Conservation (phyloP, 1,140 invertebrate genomes). For the Drosophila tropicalis region DNA sequence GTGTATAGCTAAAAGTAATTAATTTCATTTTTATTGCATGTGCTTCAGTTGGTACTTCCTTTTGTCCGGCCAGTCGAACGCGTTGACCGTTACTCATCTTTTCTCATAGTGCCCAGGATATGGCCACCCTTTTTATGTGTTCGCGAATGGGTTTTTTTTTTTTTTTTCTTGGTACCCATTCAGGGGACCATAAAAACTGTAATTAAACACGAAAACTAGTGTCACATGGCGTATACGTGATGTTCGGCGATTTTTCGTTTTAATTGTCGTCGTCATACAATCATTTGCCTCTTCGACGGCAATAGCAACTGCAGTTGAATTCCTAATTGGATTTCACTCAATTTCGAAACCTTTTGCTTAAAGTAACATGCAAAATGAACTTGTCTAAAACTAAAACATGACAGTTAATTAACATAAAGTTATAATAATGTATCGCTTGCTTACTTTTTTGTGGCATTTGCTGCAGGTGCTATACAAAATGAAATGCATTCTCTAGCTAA, state of each 20-base stretch:
- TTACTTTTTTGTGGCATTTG: conserved; percentile 13
- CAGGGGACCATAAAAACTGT: conserved; percentile 59
- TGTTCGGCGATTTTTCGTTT: conserved; percentile 48
- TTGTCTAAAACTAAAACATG: conserved; percentile 45
- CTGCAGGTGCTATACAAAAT: conserved; percentile 17
- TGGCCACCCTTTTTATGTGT: conserved; percentile 32
- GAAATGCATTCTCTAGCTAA: background rate
- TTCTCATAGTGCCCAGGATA: background rate
- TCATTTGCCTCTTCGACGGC: conserved; percentile 49
- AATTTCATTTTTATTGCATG: conserved; percentile 76
- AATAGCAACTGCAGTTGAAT: conserved; percentile 1
- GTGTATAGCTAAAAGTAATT: conserved; percentile 49
- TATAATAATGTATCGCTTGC: conserved; percentile 28
- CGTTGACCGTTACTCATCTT: conserved; percentile 55
- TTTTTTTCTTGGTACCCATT: conserved; percentile 23
- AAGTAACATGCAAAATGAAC: conserved; percentile 27
- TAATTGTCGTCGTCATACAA: conserved; percentile 45
- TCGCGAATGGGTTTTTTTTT: conserved; percentile 51
- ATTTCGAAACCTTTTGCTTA: background rate
- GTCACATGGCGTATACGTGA: conserved; percentile 77
- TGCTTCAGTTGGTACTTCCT: conserved; percentile 31
- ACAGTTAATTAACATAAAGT: conserved; percentile 51
- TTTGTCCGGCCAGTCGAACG: conserved; percentile 7
- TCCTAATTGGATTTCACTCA: background rate
- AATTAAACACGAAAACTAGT: conserved; percentile 80